Evolutionary conservation across 1,140 invertebrate genomes (phyloP), one percentile per base, ranked within the genome.

Genomic region (Caerostris darwini): DNA sequence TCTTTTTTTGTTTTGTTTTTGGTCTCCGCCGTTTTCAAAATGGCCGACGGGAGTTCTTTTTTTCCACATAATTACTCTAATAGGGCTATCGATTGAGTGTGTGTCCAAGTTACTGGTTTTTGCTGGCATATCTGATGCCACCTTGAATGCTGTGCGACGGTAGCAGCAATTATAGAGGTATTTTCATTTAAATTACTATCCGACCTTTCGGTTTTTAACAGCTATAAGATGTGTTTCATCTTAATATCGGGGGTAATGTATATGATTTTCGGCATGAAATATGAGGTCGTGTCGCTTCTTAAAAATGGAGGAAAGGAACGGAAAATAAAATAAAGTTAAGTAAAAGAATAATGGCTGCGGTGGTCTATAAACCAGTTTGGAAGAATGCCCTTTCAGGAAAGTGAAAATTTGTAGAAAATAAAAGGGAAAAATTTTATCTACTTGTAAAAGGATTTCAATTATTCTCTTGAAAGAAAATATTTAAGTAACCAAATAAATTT

Each of bases 161-260:
- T 83, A 83, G 53, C 81, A 5, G 81, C 69, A 71, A 71, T 71
- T 71, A 71, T 12, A 71, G n/a, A 71, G 69, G 69, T 50, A 71
- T 71, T 71, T 34, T 71, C 19, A 71, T 71, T 71, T 71, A 71
- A 71, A 71, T 71, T 34, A 71, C 69, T 71, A 71, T 71, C 34
- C 69, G 50, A 71, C 19, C 69, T 71, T 71, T 71, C 69, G 69
- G 69, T 34, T 71, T n/a, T 71, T 71, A 71, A 71, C 69, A 71
- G 12, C 69, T 71, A 50, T 50, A 71, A 71, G n/a, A 10, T 34
- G 69, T 71, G 69, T 19, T 71, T 71, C 69, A 19, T 71, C 69
- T 71, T 71, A 71, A 71, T 71, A 50, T 10, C 34, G 34, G 69
- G 69, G 69, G 34, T 71, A 71, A 71, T 71, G 69, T 5, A 19